phyloP scores from a whole-genome alignment of 1,140 invertebrate species.

The Drosophila burlai region DNA sequence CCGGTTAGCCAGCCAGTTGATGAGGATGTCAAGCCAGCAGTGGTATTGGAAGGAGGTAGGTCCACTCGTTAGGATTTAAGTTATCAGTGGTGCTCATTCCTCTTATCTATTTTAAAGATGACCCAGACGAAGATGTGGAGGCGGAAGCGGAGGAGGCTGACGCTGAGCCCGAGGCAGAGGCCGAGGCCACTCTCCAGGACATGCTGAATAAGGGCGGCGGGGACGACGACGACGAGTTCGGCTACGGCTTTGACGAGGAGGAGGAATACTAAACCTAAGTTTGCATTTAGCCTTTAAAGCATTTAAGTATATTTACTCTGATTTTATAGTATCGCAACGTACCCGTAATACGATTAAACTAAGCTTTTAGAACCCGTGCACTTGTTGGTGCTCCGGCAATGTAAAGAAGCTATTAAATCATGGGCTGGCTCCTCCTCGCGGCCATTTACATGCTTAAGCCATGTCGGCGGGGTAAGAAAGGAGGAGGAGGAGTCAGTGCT shows the following conservation, averaged over 20 bases:
- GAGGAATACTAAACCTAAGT: constrained; percentile 59
- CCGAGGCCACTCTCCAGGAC: constrained; percentile 79
- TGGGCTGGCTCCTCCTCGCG: constrained; percentile 36
- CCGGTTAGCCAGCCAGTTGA: constrained; percentile 45
- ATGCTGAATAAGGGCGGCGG: constrained; percentile 80
- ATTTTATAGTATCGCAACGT: constrained; percentile 34
- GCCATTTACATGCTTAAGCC: constrained; percentile 78
- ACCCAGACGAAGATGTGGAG: constrained; percentile 64
- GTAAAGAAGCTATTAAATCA: constrained; percentile 68
- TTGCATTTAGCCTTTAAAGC: constrained; percentile 37
- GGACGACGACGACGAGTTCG: constrained; percentile 75
- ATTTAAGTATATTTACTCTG: constrained; percentile 30
- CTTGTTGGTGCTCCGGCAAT: constrained; percentile 51
- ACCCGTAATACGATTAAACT: constrained; percentile 67
- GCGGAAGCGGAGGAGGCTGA: constrained; percentile 58
- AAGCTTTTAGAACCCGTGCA: constrained; percentile 38
- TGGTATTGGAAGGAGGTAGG: constrained; percentile 57
- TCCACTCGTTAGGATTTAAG: background rate
- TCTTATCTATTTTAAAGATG: constrained; percentile 29
- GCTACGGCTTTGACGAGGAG: constrained; percentile 84
- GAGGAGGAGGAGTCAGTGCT: background rate
- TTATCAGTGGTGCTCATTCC: background rate
- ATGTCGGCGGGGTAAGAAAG: constrained; percentile 40
- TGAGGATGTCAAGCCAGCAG: constrained; percentile 43
- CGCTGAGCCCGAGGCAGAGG: constrained; percentile 67